Evolutionary conservation across 2,797 vertebrate species (phyloP), one percentile per base, ranked within the genome.

Genomic region (Staurois parvus): DNA sequence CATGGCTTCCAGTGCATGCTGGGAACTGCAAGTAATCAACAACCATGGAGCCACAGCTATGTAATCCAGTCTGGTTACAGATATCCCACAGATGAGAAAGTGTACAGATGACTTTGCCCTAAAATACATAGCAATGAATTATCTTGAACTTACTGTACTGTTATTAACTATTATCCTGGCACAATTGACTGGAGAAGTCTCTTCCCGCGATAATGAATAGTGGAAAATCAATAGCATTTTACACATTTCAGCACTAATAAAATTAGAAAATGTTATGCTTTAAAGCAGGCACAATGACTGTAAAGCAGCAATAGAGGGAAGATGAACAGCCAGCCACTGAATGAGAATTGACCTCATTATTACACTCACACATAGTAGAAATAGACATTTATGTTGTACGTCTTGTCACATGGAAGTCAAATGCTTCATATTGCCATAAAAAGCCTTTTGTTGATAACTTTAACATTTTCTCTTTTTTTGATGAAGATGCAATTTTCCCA

Each of bases 321-420:
- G 70, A 80, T 80, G 76, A 67, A 79, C 10, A 56, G 76, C 76
- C 79, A 52, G 48, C 24, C 30, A 79, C 19, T 84, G 52, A 79
- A 59, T 84, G 75, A 70, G 83, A 70, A 84, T 72, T 84, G 76
- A 79, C 68, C 67, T 78, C 68, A 79, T 84, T 84, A 62, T 72
- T 72, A 59, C 45, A 84, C 30, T 88, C 85, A 79, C 74, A 48
- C 67, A 64, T 19, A 42, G 68, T 52, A 32, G 66, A 88, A 87
- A 81, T 79, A 86, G 89, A 84, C 78, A 84, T 85, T 89, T 91
- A 59, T 40, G 30, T n/a, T 28, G 68, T 72, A 74, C 85, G 68
- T 52, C 76, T 59, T 86, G 87, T 92, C 91, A 91, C 89, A 88
- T 84, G 81, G 15, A 84, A 90, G 87, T 89, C 91, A 92, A 90